Conservation (phyloP, 1,140 invertebrate species). For the Eupeodes corollae region DNA sequence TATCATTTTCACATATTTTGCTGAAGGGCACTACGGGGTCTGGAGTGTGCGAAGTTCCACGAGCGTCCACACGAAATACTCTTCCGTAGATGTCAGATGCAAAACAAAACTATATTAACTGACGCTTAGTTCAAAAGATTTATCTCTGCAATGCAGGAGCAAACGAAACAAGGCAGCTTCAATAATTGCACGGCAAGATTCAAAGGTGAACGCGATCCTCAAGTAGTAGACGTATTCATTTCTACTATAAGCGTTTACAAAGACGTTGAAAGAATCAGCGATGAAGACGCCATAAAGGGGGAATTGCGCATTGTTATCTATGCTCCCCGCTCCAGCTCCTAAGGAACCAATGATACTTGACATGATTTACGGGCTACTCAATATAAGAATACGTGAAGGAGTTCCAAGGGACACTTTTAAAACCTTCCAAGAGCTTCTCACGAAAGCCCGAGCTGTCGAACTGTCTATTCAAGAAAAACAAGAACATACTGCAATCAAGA, state of each 20-base stretch:
- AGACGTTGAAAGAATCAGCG: conserved; percentile 7
- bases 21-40: too few relatives aligned
- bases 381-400: conserved; percentile 20
- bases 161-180: conserved; percentile 1
- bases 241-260: conserved; percentile 4
- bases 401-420: conserved; percentile 27
- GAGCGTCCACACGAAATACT: too few relatives aligned
- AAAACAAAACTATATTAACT: too few relatives aligned
- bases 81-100: too few relatives aligned
- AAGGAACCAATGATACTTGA: conserved; percentile 24
- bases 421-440: conserved; percentile 22
- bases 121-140: too few relatives aligned
- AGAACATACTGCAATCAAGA: too few relatives aligned
- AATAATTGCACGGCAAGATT: conserved; percentile 3
- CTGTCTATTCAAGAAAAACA: too few relatives aligned
- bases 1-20: too few relatives aligned
- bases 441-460: conserved; percentile 19
- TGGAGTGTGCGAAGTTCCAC: too few relatives aligned
- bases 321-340: neutral
- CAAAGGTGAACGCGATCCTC: conserved; percentile 5
- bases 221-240: conserved; percentile 6
- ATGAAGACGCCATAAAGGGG: conserved; percentile 12
- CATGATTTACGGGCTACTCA: conserved; percentile 25
- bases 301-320: conserved; percentile 12
- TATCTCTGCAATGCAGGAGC: too few relatives aligned